Percentiles rank a stretch among this genome's conserved stretches.
phyloP scores from a whole-genome alignment of 2,797 vertebrate species.

The Arrhamphus sclerolepis region DNA sequence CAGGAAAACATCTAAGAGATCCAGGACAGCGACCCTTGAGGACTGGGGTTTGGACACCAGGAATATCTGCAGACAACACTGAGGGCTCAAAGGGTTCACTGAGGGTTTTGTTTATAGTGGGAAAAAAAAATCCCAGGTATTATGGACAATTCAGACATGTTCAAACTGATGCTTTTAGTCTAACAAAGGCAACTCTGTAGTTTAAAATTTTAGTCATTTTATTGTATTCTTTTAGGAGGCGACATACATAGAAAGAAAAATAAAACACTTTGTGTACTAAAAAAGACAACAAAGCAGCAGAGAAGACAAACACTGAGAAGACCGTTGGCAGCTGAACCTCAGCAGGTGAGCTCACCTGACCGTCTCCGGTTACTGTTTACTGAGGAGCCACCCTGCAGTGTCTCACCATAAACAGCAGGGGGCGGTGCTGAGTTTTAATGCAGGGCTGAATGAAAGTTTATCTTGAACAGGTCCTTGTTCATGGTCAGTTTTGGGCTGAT shows the following conservation, averaged over 20 bases:
- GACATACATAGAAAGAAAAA: not conserved
- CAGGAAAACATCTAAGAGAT: no score
- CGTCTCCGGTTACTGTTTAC: not conserved
- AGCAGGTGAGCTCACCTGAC: slow-evolving; percentile 8
- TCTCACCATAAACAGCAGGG: slow-evolving; percentile 23
- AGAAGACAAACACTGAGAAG: slow-evolving; percentile 7
- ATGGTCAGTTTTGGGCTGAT: not conserved
- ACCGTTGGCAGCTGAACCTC: not conserved
- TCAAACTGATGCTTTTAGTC: not conserved
- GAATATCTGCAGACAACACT: no score
- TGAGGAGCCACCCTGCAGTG: not conserved
- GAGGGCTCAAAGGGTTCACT: no score
- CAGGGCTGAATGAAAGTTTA: not conserved
- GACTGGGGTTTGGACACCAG: no score
- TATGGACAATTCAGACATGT: not conserved
- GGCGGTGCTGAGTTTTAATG: slow-evolving; percentile 23
- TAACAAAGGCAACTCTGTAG: not conserved
- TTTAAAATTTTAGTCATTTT: slow-evolving; percentile 17
- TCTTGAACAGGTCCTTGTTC: not conserved
- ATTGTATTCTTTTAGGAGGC: slow-evolving; percentile 26
- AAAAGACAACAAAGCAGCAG: not conserved
- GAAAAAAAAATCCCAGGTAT: not conserved
- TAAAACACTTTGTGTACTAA: slow-evolving; percentile 14
- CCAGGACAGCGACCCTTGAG: no score
- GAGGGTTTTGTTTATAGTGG: no score